phyloP scores from a whole-genome alignment of 2,888 invertebrate species.

The Parascotia fuliginaria region DNA sequence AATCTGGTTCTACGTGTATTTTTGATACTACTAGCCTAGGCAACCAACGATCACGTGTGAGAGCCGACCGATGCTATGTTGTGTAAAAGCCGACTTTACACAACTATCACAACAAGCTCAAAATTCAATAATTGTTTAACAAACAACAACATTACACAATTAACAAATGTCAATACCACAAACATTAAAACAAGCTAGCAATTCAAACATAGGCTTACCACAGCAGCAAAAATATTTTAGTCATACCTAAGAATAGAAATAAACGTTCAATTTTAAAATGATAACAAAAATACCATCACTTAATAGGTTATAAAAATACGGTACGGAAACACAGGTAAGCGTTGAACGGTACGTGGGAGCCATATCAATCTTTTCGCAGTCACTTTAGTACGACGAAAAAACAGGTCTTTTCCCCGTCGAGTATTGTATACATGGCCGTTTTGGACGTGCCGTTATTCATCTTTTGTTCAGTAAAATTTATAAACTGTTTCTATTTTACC shows the following conservation, averaged over 20 bases:
- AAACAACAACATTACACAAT: too few relatives aligned
- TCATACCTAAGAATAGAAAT: slow-evolving; percentile 3
- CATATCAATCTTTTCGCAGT: slow-evolving; percentile 36
- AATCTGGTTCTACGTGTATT: too few relatives aligned
- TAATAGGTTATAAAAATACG: slow-evolving; percentile 45
- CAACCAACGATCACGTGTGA: too few relatives aligned
- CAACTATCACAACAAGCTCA: too few relatives aligned
- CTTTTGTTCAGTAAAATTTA: slow-evolving; percentile 22
- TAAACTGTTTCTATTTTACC: slow-evolving; percentile 22
- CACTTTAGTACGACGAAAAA: slow-evolving; percentile 21
- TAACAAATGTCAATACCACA: too few relatives aligned
- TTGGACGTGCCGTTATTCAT: slow-evolving; percentile 15
- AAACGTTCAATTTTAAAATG: slow-evolving; percentile 21
- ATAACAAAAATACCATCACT: slow-evolving; percentile 34
- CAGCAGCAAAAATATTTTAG: neutral
- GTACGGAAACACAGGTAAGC: slow-evolving; percentile 32
- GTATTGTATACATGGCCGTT: slow-evolving; percentile 10
- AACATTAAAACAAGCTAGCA: neutral
- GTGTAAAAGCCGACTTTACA: too few relatives aligned
- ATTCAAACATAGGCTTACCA: neutral
- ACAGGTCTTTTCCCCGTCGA: slow-evolving; percentile 7
- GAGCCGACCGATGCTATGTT: too few relatives aligned
- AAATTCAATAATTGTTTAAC: too few relatives aligned
- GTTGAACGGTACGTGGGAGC: slow-evolving; percentile 40
- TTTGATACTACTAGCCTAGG: too few relatives aligned